Conservation (phyloP, 2,888 invertebrate species). For the Lagria hirta region DNA sequence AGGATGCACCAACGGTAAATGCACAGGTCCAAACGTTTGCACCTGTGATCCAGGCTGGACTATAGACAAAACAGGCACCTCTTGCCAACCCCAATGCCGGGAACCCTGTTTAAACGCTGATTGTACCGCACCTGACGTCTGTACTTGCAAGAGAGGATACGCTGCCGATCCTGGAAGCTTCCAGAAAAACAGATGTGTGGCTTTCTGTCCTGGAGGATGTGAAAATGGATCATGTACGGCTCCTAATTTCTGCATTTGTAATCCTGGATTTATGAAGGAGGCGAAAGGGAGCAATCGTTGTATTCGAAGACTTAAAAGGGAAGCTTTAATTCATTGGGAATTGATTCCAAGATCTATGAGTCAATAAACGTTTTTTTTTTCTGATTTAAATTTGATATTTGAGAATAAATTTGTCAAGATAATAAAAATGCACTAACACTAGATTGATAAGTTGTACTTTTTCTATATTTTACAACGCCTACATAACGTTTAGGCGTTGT, state of each 20-base stretch:
- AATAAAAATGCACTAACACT: too few species aligned
- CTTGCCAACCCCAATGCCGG: conserved; percentile 53
- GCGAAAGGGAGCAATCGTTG: conserved; percentile 67
- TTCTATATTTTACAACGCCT: too few species aligned
- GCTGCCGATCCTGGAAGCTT: conserved; percentile 44
- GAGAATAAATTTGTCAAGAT: too few species aligned
- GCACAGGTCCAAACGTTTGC: conserved; percentile 59
- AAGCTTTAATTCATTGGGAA: conserved; percentile 42
- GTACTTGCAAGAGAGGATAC: conserved; percentile 54
- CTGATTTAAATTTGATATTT: too few species aligned
- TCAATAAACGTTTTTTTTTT: too few species aligned
- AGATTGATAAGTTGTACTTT: too few species aligned
- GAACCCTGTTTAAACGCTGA: conserved; percentile 59
- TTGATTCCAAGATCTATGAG: too few species aligned
- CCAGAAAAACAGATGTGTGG: too few species aligned
- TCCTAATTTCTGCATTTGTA: conserved; percentile 74
- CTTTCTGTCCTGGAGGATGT: conserved; percentile 70
- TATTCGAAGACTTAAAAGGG: conserved; percentile 56
- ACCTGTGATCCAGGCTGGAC: conserved; percentile 54
- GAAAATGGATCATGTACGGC: conserved; percentile 71
- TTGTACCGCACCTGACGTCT: conserved; percentile 51
- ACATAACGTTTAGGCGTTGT: too few species aligned
- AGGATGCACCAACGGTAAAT: conserved; percentile 58
- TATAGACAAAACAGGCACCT: conserved; percentile 37
- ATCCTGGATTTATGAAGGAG: conserved; percentile 67